Conservation (phyloP, 2,888 invertebrate genomes). For the Metalampra italica region DNA sequence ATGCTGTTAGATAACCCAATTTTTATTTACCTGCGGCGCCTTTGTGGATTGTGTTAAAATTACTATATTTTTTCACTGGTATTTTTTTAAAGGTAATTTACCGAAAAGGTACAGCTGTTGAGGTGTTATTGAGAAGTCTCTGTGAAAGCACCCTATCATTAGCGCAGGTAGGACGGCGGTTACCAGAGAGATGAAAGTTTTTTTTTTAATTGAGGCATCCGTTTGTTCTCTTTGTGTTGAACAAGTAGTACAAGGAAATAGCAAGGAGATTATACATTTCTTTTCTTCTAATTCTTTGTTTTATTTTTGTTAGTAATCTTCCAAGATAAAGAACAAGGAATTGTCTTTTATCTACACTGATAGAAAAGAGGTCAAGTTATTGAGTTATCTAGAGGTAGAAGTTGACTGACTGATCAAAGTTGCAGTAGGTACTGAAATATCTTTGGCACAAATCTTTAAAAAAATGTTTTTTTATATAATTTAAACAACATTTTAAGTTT, state of each 20-base stretch:
- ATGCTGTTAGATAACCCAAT: conserved; percentile 44
- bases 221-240: not conserved
- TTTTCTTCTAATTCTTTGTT: no score
- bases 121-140: conserved; percentile 58
- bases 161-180: conserved; percentile 53
- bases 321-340: no score
- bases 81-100: not conserved
- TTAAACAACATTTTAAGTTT: no score
- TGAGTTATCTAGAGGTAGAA: no score
- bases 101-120: conserved; percentile 34
- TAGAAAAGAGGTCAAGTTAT: no score
- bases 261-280: no score
- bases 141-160: conserved; percentile 60
- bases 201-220: conserved; percentile 19
- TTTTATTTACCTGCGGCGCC: conserved; percentile 36
- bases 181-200: conserved; percentile 48
- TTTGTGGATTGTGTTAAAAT: conserved; percentile 37
- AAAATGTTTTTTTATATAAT: no score
- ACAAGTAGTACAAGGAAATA: not conserved
- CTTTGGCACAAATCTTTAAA: no score
- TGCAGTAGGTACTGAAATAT: no score
- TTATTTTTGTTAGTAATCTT: no score
- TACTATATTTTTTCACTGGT: conserved; percentile 4
- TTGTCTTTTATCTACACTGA: no score
- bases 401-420: no score